Evolutionary conservation across 1,140 invertebrate species (phyloP).

Genomic region (Amphibalanus amphitrite): DNA sequence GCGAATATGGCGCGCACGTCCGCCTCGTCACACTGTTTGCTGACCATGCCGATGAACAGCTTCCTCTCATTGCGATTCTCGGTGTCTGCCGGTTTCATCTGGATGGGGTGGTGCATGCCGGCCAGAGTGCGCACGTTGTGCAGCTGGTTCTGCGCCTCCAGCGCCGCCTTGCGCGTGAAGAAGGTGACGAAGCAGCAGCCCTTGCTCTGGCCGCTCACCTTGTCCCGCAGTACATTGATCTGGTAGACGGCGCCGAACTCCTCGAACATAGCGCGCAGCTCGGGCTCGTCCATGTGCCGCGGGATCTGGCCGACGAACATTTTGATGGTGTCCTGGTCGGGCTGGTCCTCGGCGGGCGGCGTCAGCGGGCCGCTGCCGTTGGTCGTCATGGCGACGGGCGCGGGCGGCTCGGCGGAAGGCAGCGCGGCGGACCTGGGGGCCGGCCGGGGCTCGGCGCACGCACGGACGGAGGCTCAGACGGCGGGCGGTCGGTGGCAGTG

Average conservation of each 20-base stretch:
- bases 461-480: not conserved
- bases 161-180: constrained; percentile 87
- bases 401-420: not conserved
- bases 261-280: constrained; percentile 87
- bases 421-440: not conserved
- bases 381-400: not conserved
- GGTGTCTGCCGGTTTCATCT: constrained; percentile 99
- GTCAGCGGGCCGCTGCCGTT: not conserved
- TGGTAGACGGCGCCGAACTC: constrained; percentile 92
- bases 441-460: too few species aligned
- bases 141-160: constrained; percentile 94
- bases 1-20: constrained; percentile 87
- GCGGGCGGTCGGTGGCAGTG: too few species aligned
- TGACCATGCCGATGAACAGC: constrained; percentile 96
- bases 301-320: constrained; percentile 99
- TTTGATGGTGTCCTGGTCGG: constrained; percentile 96
- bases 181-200: constrained; percentile 99
- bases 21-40: constrained; percentile 89
- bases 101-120: constrained; percentile 99
- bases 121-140: constrained; percentile 96
- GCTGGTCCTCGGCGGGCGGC: constrained; percentile 22
- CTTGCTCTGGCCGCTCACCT: constrained; percentile 71
- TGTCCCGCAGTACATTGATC: constrained; percentile 93
- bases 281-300: constrained; percentile 88
- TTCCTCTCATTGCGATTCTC: constrained; percentile 98